A percentile compares a stretch with the other conserved stretches of the same genome.
These are phyloP conservation scores for Trinorchestia longiramus DNA, from an alignment of 1,140 invertebrate species.

Conservation along the genomic window DNA sequence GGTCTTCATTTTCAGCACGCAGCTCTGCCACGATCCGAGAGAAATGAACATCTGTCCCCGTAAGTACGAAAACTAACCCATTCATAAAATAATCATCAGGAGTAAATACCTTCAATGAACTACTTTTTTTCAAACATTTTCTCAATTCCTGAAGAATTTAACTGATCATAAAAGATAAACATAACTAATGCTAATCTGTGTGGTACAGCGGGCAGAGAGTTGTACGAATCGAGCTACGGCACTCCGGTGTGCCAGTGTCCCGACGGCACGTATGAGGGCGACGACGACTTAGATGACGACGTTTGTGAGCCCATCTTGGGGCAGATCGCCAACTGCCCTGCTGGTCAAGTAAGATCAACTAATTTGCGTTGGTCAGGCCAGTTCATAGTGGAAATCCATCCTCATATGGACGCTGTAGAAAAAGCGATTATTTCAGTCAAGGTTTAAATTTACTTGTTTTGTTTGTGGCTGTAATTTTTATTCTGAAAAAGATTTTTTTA, in stretches of 20 bases:
- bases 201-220: slow-evolving; percentile 59
- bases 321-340: slow-evolving; percentile 55
- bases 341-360: slow-evolving; percentile 56
- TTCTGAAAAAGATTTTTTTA: not conserved
- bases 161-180: not conserved
- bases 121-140: not conserved
- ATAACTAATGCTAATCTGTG: not conserved
- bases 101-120: not conserved
- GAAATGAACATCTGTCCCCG: slow-evolving; percentile 57
- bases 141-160: not conserved
- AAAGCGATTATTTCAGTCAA: not conserved
- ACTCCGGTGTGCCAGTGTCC: slow-evolving; percentile 63
- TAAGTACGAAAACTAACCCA: not conserved
- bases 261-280: slow-evolving; percentile 65
- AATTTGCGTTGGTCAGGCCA: not conserved
- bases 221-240: slow-evolving; percentile 61
- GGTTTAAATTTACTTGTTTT: not conserved
- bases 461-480: too few relatives aligned
- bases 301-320: slow-evolving; percentile 63
- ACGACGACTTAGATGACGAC: slow-evolving; percentile 65
- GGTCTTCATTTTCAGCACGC: slow-evolving; percentile 61
- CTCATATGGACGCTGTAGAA: too few relatives aligned
- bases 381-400: not conserved
- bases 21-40: slow-evolving; percentile 61
- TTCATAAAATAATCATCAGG: not conserved